Conservation (phyloP, 2,888 invertebrate genomes). For the Agonopterix arenella region DNA sequence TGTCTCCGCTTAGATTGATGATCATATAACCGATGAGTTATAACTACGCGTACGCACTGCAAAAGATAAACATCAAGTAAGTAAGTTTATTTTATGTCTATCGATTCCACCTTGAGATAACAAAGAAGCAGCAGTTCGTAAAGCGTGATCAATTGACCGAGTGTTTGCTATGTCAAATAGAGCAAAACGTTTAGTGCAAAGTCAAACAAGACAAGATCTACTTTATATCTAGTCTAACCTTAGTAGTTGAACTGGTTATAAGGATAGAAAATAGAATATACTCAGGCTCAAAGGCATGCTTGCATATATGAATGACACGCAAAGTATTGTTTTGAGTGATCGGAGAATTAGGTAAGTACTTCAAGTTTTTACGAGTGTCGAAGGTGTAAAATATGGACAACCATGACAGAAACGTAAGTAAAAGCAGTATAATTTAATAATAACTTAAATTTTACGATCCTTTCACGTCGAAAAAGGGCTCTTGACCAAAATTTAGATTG, state of each 20-base stretch:
- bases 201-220: too few relatives aligned
- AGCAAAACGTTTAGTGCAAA: neutral
- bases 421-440: conserved; percentile 6
- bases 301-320: too few relatives aligned
- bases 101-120: neutral
- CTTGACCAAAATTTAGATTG: conserved; percentile 20
- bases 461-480: conserved; percentile 13
- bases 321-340: too few relatives aligned
- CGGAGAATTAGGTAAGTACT: too few relatives aligned
- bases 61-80: neutral
- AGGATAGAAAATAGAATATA: too few relatives aligned
- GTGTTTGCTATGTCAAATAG: neutral
- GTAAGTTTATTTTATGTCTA: neutral
- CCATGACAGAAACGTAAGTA: neutral
- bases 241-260: too few relatives aligned
- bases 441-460: conserved; percentile 11
- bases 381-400: too few relatives aligned
- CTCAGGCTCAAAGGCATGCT: neutral
- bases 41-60: conserved; percentile 10
- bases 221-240: too few relatives aligned
- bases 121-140: neutral
- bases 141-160: conserved; percentile 1
- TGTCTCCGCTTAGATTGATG: conserved; percentile 21
- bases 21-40: conserved; percentile 28
- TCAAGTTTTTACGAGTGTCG: too few relatives aligned